A percentile compares a stretch with the other conserved stretches of the same genome.
phyloP scores from a whole-genome alignment of 2,797 vertebrate species.

The Ficedula albicollis region DNA sequence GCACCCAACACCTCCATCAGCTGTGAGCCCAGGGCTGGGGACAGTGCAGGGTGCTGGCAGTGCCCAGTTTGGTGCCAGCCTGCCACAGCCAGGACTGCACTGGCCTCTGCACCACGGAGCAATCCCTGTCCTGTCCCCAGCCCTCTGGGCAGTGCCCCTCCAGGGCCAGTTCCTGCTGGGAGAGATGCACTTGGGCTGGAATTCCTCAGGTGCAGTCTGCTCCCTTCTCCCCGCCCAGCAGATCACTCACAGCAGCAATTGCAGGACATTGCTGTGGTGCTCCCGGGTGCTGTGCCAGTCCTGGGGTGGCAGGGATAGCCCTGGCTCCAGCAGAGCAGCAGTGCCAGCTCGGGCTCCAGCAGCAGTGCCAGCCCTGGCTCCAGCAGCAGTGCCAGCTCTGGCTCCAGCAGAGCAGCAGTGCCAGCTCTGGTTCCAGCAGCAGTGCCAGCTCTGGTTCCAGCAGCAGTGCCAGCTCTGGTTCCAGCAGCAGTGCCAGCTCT shows the following conservation, averaged over 20 bases:
- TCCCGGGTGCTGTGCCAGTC: rapidly evolving
- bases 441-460: too few relatives aligned
- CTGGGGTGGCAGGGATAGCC: rapidly evolving
- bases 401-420: not conserved
- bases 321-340: not conserved
- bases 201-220: rapidly evolving
- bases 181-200: rapidly evolving
- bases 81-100: rapidly evolving
- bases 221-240: not conserved
- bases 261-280: not conserved
- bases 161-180: not conserved
- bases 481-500: not conserved
- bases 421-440: not conserved
- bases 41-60: rapidly evolving
- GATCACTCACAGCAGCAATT: rapidly evolving
- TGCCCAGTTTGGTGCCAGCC: not conserved
- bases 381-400: not conserved
- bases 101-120: not conserved
- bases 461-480: rapidly evolving
- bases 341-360: too few relatives aligned
- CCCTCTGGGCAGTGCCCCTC: not conserved
- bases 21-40: rapidly evolving
- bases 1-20: not conserved
- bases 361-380: not conserved
- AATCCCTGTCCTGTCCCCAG: rapidly evolving